Conservation (phyloP, 2,888 invertebrate species). For the Lepidocyrtoides sp. region DNA sequence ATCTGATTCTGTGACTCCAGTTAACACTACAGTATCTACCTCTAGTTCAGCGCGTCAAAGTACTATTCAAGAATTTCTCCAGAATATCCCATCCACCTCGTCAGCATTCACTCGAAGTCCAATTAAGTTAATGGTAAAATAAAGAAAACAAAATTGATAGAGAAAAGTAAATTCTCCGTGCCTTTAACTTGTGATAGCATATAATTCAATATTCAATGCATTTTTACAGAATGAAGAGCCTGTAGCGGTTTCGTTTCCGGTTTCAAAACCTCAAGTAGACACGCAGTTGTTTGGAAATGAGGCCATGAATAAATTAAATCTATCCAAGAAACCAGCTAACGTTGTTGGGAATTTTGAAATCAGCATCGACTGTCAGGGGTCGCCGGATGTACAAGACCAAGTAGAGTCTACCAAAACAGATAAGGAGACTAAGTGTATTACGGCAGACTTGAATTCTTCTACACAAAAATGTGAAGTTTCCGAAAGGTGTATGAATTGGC, state of each 20-base stretch:
- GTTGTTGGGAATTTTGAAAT: slow-evolving; percentile 53
- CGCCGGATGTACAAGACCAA: slow-evolving; percentile 12
- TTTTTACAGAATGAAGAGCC: background rate
- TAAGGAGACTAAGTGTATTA: too few relatives aligned
- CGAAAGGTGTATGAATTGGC: slow-evolving; percentile 54
- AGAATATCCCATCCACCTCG: slow-evolving; percentile 72
- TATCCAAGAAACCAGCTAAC: background rate
- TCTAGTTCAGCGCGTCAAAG: background rate
- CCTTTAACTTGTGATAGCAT: background rate
- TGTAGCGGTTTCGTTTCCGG: background rate
- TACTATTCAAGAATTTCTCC: slow-evolving; percentile 69
- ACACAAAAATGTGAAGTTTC: background rate
- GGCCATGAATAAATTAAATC: background rate
- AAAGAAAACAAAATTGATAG: too few relatives aligned
- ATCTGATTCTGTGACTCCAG: background rate
- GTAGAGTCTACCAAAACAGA: background rate
- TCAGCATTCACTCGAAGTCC: slow-evolving; percentile 72
- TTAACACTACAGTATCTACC: background rate
- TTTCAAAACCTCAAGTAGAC: background rate
- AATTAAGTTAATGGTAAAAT: slow-evolving; percentile 28
- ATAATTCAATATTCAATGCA: background rate
- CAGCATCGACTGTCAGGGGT: slow-evolving; percentile 8
- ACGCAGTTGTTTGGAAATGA: background rate
- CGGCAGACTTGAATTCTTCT: background rate
- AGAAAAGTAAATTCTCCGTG: too few relatives aligned